Evolutionary conservation across 2,888 invertebrate species (phyloP).

Genomic region (Chrysina gloriosa): DNA sequence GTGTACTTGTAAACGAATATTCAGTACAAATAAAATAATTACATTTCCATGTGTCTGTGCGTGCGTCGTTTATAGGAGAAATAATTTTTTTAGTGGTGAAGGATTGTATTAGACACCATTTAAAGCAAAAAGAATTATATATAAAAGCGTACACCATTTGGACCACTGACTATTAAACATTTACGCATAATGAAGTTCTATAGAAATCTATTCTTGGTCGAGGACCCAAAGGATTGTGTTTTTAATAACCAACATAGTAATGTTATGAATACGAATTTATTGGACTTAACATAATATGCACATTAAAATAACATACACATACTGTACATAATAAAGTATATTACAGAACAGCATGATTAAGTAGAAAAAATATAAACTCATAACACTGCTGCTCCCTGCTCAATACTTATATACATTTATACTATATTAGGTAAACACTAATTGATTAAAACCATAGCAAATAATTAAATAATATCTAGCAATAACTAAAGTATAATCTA

Average conservation of each 20-base stretch:
- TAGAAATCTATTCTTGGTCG: no score
- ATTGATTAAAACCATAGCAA: conserved; percentile 35
- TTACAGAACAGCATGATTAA: conserved; percentile 39
- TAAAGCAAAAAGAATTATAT: no score
- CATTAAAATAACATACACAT: conserved; percentile 48
- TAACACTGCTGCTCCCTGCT: conserved; percentile 33
- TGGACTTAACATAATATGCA: conserved; percentile 49
- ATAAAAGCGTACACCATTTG: no score
- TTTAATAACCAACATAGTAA: background rate
- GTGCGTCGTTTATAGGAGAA: no score
- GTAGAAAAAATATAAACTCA: conserved; percentile 32
- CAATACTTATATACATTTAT: conserved; percentile 40
- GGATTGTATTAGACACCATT: no score
- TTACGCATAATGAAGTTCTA: no score
- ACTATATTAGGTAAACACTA: conserved; percentile 30
- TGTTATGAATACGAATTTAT: conserved; percentile 39
- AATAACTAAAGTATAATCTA: conserved; percentile 37
- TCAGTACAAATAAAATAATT: no score
- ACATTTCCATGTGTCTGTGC: no score
- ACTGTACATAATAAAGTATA: conserved; percentile 42
- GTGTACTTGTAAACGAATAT: no score
- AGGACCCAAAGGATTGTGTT: background rate
- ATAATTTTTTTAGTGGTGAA: no score
- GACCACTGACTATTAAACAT: no score
- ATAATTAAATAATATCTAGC: conserved; percentile 39